Base-by-base conservation (phyloP, 2,888 invertebrate genomes). In the Lycocerus yunnanus region DNA sequence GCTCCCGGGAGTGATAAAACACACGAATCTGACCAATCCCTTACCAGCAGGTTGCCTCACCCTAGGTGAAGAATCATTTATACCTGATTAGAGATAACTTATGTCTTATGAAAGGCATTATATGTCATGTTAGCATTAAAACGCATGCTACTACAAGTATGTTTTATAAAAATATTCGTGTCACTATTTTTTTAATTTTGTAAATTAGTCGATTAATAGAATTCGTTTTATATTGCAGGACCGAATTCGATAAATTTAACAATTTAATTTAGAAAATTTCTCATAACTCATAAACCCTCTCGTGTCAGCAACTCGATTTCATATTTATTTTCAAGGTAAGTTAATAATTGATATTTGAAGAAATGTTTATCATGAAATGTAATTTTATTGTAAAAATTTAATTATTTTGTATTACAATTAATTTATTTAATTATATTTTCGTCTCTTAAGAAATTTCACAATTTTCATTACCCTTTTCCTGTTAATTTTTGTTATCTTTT, bases 11-110 rank as follows among this genome's bases (percentile, higher is more conserved):
- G 83, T 76, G 70, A 78, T 81, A 81, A 80, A 80, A 80, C 79
- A 74, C 78, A 81, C 80, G 82, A 82, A 82, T 82, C 81, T 80
- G 81, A 80, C 82, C 82, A 81, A 77, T 80, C 82, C 82, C 81
- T 77, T 76, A 77, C 71, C 82, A 78, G 81, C 81, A 78, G 82
- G 82, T 80, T 74, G 81, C 82, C 82, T 82, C 83, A 80, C 83
- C 83, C 82, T 81, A 82, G 82, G 83, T 82, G 82, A 81, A 80
- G 77, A 83, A 82, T 82, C 82, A 82, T 82, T 82, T 82, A 81
- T 78, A 81, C 78, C 76, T 82, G 82, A 82, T 83, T 82, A 81
- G 59, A 82, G 83, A 83, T 83, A 82, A 81, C 78, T 82, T 81
- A 80, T 79, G 78, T 21, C 15, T 24, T 43, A 24, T 75, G 78